Percentiles rank a stretch among this genome's conserved stretches.
Conservation (phyloP, 2,113 vertebrate species). For the Pituophis catenifer region DNA sequence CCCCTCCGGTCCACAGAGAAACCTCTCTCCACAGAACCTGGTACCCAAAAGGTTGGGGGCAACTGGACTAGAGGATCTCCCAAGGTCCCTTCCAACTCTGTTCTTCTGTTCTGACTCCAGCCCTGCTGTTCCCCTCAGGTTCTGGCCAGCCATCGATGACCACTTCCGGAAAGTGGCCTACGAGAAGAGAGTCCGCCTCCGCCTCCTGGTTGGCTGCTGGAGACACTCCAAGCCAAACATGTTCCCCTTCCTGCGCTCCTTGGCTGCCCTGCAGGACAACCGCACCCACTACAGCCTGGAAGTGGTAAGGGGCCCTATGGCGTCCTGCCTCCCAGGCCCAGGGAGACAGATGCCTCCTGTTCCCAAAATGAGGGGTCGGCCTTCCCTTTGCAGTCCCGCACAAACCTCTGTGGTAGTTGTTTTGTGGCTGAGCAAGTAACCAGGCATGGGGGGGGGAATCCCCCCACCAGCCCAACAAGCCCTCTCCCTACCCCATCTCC, state of each 20-base stretch:
- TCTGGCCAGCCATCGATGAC: slow-evolving; percentile 82
- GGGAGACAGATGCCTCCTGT: not conserved
- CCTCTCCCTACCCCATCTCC: not conserved
- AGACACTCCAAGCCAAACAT: slow-evolving; percentile 71
- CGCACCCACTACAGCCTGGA: slow-evolving; percentile 75
- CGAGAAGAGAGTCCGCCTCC: slow-evolving; percentile 72
- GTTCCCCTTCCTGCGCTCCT: slow-evolving; percentile 82
- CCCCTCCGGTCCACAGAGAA: not conserved
- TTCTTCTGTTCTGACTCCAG: not conserved
- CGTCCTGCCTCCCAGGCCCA: not conserved
- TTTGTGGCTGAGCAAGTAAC: not conserved
- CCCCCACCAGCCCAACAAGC: not conserved
- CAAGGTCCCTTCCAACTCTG: not conserved
- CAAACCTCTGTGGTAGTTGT: not conserved
- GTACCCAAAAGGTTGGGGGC: not conserved
- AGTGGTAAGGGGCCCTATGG: slow-evolving; percentile 72
- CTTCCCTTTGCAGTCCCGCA: not conserved
- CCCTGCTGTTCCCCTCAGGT: slow-evolving; percentile 66
- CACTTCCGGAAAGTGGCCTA: slow-evolving; percentile 74
- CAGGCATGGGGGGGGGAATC: not conserved
- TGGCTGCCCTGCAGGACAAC: slow-evolving; percentile 75
- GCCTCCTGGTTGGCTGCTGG: slow-evolving; percentile 86
- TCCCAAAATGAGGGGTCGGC: not conserved
- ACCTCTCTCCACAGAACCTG: not conserved
- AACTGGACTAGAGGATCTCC: not conserved